Evolutionary conservation across 2,113 vertebrate genomes (phyloP), one percentile per base, ranked within the genome.

Genomic region (Alethe diademata): DNA sequence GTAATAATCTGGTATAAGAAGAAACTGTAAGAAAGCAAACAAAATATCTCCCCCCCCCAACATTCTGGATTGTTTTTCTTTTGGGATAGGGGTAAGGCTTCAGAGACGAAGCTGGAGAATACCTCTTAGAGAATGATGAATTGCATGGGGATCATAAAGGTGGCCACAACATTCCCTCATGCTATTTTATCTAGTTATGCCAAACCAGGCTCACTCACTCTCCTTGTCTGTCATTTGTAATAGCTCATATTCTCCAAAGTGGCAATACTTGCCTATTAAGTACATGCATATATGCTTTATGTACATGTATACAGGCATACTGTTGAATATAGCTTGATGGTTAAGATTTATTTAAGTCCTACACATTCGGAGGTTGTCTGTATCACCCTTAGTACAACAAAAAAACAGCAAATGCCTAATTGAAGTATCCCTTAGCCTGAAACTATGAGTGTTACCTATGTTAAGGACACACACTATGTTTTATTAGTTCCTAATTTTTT

Each of bases 31-130:
- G n/a, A 72, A 92, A 95, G 61, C 48, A 70, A 89, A 42, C 14
- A 19, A 64, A 83, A 58, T 31, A 3, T 31, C 1, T 9, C 19
- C 0, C 4, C 12, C 0, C 5, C 2, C 8, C 40, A 13, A 64
- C 14, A 6, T 75, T 57, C 43, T 57, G 8, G 28, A 53, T n/a
- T 47, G 28, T 38, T 84, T 65, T 65, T 48, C 33, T 45, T 76
- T 43, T 61, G 64, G 14, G 9, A 19, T 31, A 19, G 6, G 15
- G 11, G 3, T 43, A 65, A 69, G 26, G 19, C 9, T 54, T 73
- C 45, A 67, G 45, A 43, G 19, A 7, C 23, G 18, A 94, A 51
- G 61, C 9, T 81, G 53, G 10, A 90, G 9, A 78, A 74, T 25
- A 70, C 6, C 11, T 70, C 42, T 40, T 20, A 6, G 18, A 80